Percentiles rank a stretch among this genome's conserved stretches.
phyloP scores from a whole-genome alignment of 2,113 vertebrate species.

The Ciconia boyciana region DNA sequence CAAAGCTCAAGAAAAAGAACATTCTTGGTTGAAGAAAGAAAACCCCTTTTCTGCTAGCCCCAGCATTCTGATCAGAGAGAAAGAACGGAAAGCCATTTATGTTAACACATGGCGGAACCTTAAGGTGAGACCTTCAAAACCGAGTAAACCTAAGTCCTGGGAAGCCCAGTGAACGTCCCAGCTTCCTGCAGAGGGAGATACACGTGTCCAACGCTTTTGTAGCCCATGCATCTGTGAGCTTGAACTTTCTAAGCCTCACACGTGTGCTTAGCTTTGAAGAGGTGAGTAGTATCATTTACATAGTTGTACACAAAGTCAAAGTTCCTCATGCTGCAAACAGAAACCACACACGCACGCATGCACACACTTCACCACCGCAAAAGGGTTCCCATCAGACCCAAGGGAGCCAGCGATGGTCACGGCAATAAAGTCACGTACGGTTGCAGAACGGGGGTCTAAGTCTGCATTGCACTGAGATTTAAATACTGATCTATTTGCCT shows the following conservation, averaged over 20 bases:
- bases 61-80: neutral
- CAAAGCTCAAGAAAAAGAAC: neutral
- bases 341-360: neutral
- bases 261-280: neutral
- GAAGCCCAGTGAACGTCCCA: neutral
- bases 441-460: fast-evolving
- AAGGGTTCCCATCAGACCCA: neutral
- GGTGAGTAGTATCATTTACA: neutral
- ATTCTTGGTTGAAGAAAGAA: neutral
- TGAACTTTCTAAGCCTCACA: neutral
- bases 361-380: neutral
- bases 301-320: neutral
- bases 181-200: neutral
- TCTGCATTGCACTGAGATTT: fast-evolving
- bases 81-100: neutral
- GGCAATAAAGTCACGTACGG: fast-evolving
- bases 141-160: neutral
- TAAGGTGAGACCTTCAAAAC: neutral
- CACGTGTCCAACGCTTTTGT: neutral
- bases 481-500: neutral
- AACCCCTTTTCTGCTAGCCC: neutral
- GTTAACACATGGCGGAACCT: neutral
- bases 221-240: neutral
- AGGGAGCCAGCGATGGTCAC: neutral
- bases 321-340: neutral